Evolutionary conservation across 1,140 invertebrate species (phyloP), one percentile per base, ranked within the genome.

Genomic region (Aplysia californica): DNA sequence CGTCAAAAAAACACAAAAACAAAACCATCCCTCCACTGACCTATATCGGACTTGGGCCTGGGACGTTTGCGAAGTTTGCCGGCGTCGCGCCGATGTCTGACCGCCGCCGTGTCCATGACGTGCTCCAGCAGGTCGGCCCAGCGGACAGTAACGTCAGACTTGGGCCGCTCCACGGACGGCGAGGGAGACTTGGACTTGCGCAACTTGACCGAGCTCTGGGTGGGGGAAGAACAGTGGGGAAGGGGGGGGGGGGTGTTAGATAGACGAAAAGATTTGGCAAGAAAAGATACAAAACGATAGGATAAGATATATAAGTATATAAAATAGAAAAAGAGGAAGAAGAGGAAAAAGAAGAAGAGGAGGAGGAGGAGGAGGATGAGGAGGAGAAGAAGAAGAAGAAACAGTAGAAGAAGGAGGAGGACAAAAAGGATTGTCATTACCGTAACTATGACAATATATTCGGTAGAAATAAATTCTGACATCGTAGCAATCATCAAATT

Each of bases 81-180:
- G 23, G 73, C 61, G 18, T 75, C 64, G 18, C 74, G 44, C 3
- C 78, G 74, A 59, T 79, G 75, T 18, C 67, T 35, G 10, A 67
- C 77, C 39, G 75, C 76, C 20, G 72, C 55, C 1, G 78, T 38
- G 6, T 79, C 82, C n/a, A 77, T 76, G 41, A 81, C 78, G 21
- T 78, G 71, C 71, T 83, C 82, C 73, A 80, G 74, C 0, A 84
- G 80, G 59, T 87, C 84, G 0, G 86, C 86, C 84, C 84, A 87
- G 41, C 84, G 76, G 4, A 87, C 86, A 18, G 82, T 81, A 58
- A 83, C 80, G 77, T 87, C 86, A 21, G 86, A 87, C 61, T 84
- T 87, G 18, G 85, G 84, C 26, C 86, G 67, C 44, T 87, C 86
- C 3, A 75, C 78, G 44, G 77, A 76, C 18, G 86, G 84, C 0